phyloP scores from a whole-genome alignment of 2,797 vertebrate genomes.

The Eulemur albifrons region DNA sequence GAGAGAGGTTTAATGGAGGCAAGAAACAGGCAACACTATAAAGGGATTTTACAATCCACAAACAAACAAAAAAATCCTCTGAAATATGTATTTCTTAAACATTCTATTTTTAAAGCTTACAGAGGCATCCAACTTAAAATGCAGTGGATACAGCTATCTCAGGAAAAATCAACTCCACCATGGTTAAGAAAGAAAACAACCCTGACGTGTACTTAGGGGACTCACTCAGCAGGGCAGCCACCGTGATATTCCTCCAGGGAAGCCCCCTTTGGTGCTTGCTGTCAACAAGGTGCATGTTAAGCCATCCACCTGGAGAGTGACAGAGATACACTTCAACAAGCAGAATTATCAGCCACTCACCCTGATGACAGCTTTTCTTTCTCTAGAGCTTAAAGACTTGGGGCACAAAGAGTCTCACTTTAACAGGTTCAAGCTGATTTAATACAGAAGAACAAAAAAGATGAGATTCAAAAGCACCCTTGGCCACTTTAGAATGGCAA shows the following conservation, averaged over 20 bases:
- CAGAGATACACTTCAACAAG: constrained; percentile 76
- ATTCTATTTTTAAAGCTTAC: constrained; percentile 20
- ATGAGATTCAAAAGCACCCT: constrained; percentile 66
- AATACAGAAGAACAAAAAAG: constrained; percentile 39
- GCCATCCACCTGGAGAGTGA: constrained; percentile 64
- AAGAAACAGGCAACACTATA: background rate
- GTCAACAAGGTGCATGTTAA: constrained; percentile 40
- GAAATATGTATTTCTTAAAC: background rate
- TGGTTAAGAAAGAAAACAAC: constrained; percentile 20
- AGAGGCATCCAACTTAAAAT: background rate
- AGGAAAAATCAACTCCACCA: constrained; percentile 50
- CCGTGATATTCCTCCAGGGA: constrained; percentile 27
- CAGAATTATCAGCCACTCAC: constrained; percentile 13
- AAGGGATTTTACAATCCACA: background rate
- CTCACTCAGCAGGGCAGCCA: constrained; percentile 36
- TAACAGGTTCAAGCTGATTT: constrained; percentile 75
- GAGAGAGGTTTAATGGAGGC: background rate
- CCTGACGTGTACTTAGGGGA: background rate
- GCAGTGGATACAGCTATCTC: constrained; percentile 28
- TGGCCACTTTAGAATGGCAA: constrained; percentile 58
- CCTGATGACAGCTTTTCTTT: constrained; percentile 70
- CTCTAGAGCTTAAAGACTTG: constrained; percentile 42
- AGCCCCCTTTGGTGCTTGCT: constrained; percentile 55
- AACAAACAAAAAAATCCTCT: background rate
- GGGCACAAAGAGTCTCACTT: constrained; percentile 61